Evolutionary conservation across 1,140 invertebrate species (phyloP).

Genomic region (Liolophura sinensis): DNA sequence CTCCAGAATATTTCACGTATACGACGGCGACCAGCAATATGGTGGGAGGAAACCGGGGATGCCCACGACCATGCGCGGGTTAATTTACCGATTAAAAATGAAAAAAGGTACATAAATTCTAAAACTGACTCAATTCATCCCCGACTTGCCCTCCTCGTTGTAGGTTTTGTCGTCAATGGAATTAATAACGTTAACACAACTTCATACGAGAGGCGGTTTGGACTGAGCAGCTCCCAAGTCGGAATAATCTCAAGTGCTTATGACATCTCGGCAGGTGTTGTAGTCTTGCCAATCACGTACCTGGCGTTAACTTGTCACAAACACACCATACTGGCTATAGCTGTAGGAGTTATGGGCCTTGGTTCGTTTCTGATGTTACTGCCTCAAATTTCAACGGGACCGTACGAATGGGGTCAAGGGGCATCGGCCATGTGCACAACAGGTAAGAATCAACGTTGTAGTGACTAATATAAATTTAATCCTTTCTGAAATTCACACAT

Average conservation of each 20-base stretch:
- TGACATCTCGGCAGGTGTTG: slow-evolving; percentile 78
- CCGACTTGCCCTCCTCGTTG: slow-evolving; percentile 15
- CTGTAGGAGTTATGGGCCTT: slow-evolving; percentile 76
- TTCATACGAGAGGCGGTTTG: slow-evolving; percentile 82
- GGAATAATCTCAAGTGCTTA: slow-evolving; percentile 81
- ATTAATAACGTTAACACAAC: slow-evolving; percentile 86
- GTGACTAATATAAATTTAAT: no score
- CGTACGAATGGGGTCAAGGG: slow-evolving; percentile 36
- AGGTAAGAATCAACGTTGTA: background rate
- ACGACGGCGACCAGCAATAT: no score
- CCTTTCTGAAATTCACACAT: no score
- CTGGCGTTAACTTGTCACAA: slow-evolving; percentile 78
- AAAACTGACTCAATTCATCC: no score
- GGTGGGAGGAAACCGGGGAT: no score
- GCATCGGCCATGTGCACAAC: slow-evolving; percentile 11
- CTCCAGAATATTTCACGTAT: no score
- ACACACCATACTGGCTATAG: slow-evolving; percentile 69
- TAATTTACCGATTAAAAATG: no score
- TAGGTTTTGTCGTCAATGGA: slow-evolving; percentile 85
- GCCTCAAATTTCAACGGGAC: slow-evolving; percentile 78
- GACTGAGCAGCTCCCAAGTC: slow-evolving; percentile 72
- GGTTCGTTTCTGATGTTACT: slow-evolving; percentile 89
- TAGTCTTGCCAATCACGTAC: slow-evolving; percentile 81
- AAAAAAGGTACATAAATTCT: no score
- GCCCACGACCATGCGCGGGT: no score